Base-by-base conservation (phyloP, 2,797 vertebrate genomes). In the Protonibea diacanthus region DNA sequence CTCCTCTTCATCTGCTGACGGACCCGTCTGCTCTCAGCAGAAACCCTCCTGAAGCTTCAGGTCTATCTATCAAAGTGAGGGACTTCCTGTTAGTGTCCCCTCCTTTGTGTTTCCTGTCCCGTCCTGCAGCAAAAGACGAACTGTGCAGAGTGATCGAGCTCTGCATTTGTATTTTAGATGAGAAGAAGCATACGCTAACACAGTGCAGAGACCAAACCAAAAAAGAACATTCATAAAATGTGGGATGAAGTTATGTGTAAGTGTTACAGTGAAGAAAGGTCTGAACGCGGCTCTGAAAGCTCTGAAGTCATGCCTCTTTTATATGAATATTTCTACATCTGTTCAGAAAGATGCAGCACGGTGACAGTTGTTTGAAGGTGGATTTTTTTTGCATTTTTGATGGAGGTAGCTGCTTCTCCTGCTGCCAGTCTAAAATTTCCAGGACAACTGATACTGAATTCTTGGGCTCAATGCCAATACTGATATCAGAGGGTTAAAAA, bases 1-100 rank as follows among this genome's bases (percentile, higher is more conserved):
- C 75, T 89, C 87, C 1, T 91, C 87, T 21, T 87, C 68, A 4
- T 88, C 92, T 49, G 66, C 63, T 9, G 90, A 92, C 0, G 18
- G 85, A 68, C 52, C 45, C 1, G 1, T 17, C 17, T 64, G 67
- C 8, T 11, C 40, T 48, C 68, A 65, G 60, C 60, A 67, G 44
- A 65, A 77, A 72, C 27, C 67, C 17, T 69, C 59, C 9, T 78
- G 70, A 88, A 49, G 51, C 5, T 9, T 18, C 44, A n/a, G 7
- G n/a, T 12, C n/a, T 8, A 14, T 55, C 15, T 0, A 38, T 18
- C 44, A 64, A 27, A 42, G 5, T 4, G 3, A 29, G 3, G 2
- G 44, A 10, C 47, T n/a, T 64, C 33, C 63, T 8, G 6, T 42
- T 27, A 7, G 1, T 58, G 61, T 29, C 27, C 33, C 23, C 33